A percentile compares a stretch with the other conserved stretches of the same genome.
These are phyloP conservation scores for Oreochromis aureus DNA, from an alignment of 2,113 vertebrate genomes.

Conservation along the genomic window DNA sequence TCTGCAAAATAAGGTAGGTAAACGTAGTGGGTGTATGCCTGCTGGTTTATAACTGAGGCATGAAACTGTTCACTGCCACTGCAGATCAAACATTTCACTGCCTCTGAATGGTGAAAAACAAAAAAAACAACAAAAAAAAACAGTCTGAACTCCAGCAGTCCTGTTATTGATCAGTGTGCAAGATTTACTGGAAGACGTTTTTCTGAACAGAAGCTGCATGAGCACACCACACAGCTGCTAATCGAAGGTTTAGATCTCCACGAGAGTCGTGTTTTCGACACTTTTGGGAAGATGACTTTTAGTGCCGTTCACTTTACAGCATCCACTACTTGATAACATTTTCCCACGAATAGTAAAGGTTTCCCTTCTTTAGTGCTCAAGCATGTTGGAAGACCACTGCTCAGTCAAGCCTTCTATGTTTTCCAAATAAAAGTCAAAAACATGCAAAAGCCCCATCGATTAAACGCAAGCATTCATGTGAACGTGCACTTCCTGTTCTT, in stretches of 20 bases:
- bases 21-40: neutral
- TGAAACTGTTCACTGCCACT: neutral
- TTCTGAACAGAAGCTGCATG: neutral
- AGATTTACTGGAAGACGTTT: neutral
- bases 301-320: neutral
- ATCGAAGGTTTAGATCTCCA: neutral
- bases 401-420: neutral
- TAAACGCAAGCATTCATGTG: neutral
- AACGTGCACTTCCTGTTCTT: neutral
- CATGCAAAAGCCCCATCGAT: neutral
- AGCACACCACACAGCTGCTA: neutral
- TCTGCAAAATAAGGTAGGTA: neutral
- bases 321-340: neutral
- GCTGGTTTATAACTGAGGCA: neutral
- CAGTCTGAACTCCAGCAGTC: neutral
- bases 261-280: accelerated
- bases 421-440: neutral
- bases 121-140: neutral
- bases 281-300: neutral
- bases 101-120: neutral
- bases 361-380: neutral
- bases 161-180: neutral
- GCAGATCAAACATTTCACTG: neutral
- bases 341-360: neutral
- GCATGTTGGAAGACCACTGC: no score